A percentile compares a stretch with the other conserved stretches of the same genome.
These are phyloP conservation scores for Eupithecia pulchellata DNA, from an alignment of 2,888 invertebrate species.

Conservation along the genomic window DNA sequence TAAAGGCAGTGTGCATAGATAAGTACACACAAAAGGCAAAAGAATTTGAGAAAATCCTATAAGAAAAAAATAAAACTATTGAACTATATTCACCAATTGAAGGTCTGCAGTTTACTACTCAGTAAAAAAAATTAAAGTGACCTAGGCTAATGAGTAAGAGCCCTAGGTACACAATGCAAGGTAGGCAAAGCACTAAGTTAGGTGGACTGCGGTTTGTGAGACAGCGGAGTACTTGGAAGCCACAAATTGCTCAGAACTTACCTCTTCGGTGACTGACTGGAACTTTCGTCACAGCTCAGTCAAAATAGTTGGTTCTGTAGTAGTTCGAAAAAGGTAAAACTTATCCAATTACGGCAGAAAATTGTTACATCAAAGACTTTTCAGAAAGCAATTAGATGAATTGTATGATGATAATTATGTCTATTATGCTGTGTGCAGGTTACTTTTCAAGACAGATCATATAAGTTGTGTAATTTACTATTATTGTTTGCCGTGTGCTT, in stretches of 20 bases:
- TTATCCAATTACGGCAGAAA: too few species aligned
- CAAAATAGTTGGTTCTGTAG: conserved; percentile 10
- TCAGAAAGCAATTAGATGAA: too few species aligned
- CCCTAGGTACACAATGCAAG: conserved; percentile 10
- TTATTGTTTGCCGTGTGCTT: too few species aligned
- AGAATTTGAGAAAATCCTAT: too few species aligned
- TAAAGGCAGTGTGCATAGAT: too few species aligned
- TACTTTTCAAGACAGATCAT: too few species aligned
- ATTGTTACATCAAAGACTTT: too few species aligned
- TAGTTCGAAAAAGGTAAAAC: background rate
- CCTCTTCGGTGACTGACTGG: conserved; percentile 64
- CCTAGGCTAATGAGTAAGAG: conserved; percentile 1
- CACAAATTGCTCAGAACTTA: conserved; percentile 59
- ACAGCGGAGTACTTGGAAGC: conserved; percentile 49
- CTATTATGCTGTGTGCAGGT: too few species aligned
- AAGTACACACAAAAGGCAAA: too few species aligned
- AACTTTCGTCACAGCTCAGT: conserved; percentile 51
- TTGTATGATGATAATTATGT: too few species aligned
- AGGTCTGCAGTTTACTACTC: background rate
- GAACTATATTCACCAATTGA: background rate
- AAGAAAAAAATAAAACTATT: too few species aligned
- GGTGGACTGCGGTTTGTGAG: conserved; percentile 46
- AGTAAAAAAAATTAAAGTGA: background rate
- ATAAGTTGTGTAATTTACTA: too few species aligned
- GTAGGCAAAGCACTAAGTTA: conserved; percentile 43